Base-by-base conservation (phyloP, 1,140 invertebrate species). In the Aphidius gifuensis region DNA sequence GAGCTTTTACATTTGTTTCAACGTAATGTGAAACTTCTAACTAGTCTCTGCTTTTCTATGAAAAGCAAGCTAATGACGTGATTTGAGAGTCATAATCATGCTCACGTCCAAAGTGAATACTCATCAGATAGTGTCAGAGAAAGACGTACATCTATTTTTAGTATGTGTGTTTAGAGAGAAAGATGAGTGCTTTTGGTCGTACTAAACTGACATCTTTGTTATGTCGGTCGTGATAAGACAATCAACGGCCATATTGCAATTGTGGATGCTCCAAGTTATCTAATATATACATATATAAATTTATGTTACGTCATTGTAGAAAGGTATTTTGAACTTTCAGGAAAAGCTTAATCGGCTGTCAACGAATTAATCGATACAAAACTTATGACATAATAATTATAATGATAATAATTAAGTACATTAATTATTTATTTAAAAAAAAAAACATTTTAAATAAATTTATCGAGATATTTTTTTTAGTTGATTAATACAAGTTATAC, bases 201-300 rank as follows among this genome's bases (percentile, higher is more conserved):
- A 59, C 16, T 38, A 59, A 50, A 59, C 58, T 48, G 46, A 59
- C 44, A 39, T 50, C 39, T 59, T 7, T 59, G 5, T n/a, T 42
- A 3, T 45, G 45, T 50, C 50, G 48, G 3, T 3, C 1, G 3
- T 49, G 48, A 59, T 51, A 48, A 42, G 46, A 51, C 38, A 21
- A 59, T 59, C 58, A 59, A 43, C 48, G 7, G 43, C 38, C 58
- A 21, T 51, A 43, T 50, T 49, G 11, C 57, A 58, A 56, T 42
- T 23, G 23, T 23, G 23, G 23, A 23, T 23, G 23, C 23, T 2
- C 1, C 23, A n/a, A 23, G 23, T 23, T 23, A 23, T 21, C 8
- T 11, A 42, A 45, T 44, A 56, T 44, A n/a, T n/a, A n/a, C n/a
- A n/a, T n/a, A n/a, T n/a, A n/a, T n/a, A n/a, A n/a, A 43, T 44